These are phyloP conservation scores for Leptatherina wallacei DNA, from an alignment of 2,797 vertebrate genomes.

Conservation along the genomic window DNA sequence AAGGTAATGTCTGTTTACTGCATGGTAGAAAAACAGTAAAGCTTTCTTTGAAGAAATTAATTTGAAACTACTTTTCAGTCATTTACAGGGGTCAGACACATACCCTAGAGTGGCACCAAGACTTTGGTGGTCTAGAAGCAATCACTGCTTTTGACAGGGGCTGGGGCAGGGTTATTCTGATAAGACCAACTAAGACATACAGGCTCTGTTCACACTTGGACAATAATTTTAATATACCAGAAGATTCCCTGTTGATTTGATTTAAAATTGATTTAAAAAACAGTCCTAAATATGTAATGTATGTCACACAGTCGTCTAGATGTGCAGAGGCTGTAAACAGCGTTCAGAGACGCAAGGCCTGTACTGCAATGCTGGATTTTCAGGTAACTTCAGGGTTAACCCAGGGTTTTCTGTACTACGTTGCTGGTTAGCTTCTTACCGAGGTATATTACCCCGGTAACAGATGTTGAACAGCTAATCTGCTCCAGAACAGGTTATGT, in stretches of 20 bases:
- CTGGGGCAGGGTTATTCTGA: not conserved
- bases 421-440: no score
- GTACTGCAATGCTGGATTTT: no score
- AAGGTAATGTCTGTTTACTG: slow-evolving; percentile 13
- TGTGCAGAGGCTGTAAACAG: not conserved
- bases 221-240: not conserved
- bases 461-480: no score
- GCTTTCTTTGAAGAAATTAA: not conserved
- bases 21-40: slow-evolving; percentile 33
- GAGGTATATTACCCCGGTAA: no score
- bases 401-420: no score
- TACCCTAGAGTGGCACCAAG: not conserved
- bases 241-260: not conserved
- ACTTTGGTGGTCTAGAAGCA: not conserved
- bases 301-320: not conserved
- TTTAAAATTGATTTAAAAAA: no score
- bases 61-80: not conserved
- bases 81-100: not conserved
- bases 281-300: not conserved
- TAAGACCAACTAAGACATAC: not conserved
- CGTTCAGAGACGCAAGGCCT: not conserved
- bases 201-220: not conserved
- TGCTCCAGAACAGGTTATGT: no score
- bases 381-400: no score
- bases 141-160: not conserved